A percentile compares a stretch with the other conserved stretches of the same genome.
These are phyloP conservation scores for Cryptops parisi DNA, from an alignment of 2,888 invertebrate species.

Conservation along the genomic window DNA sequence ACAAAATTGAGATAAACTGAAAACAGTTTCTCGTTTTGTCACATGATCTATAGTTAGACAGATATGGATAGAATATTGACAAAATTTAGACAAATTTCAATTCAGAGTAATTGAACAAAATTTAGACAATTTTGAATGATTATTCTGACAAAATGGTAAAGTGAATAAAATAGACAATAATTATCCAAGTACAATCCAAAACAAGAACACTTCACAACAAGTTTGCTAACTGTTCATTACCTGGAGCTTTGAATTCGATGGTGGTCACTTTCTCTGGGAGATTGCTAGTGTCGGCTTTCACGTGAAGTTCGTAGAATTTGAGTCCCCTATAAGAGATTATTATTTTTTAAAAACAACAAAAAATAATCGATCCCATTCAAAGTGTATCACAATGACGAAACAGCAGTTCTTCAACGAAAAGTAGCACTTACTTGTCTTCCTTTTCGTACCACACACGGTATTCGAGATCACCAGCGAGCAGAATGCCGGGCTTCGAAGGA, in stretches of 20 bases:
- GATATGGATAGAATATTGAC: no score
- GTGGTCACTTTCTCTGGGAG: not conserved
- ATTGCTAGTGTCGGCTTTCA: not conserved
- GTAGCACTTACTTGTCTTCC: constrained; percentile 6
- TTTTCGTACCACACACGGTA: not conserved
- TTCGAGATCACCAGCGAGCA: constrained; percentile 3
- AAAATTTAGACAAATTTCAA: no score
- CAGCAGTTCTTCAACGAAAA: not conserved
- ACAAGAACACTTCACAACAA: no score
- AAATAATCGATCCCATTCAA: not conserved
- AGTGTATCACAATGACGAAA: not conserved
- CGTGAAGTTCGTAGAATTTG: not conserved
- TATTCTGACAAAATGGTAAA: no score
- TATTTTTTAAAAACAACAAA: no score
- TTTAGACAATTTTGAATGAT: no score
- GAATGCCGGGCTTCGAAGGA: not conserved
- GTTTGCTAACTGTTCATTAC: constrained; percentile 1
- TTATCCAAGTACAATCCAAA: no score
- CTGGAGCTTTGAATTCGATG: constrained; percentile 9
- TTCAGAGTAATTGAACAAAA: no score
- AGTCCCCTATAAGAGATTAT: constrained; percentile 3
- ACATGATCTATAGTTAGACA: no score
- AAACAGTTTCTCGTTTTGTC: no score
- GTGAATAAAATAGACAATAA: no score
- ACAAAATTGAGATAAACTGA: no score